Conservation (phyloP, 2,113 vertebrate species). For the Pseudopodoces humilis region DNA sequence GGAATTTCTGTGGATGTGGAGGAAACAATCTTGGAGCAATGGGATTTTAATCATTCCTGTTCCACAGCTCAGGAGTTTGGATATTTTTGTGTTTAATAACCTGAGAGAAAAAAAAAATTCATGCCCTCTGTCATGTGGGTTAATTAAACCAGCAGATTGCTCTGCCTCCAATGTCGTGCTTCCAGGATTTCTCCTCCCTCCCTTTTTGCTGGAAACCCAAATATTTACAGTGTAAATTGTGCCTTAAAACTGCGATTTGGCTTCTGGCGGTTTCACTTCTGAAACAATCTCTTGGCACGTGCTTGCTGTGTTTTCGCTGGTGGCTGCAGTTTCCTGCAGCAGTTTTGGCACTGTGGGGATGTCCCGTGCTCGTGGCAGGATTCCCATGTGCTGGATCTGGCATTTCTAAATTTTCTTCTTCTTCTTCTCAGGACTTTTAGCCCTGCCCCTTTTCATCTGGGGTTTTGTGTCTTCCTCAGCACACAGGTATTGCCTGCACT, state of each 20-base stretch:
- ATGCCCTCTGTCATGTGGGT: neutral
- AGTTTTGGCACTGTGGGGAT: neutral
- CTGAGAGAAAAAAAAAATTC: neutral
- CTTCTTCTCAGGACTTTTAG: neutral
- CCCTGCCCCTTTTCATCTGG: neutral
- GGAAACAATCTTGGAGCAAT: neutral
- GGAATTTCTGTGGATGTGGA: neutral
- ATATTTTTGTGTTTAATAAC: neutral
- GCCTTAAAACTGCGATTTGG: neutral
- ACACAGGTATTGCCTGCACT: accelerated
- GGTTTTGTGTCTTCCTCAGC: neutral
- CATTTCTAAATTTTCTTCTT: neutral
- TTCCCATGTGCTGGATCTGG: neutral
- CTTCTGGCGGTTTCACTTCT: neutral
- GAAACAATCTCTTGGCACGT: neutral
- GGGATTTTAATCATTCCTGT: neutral
- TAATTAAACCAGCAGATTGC: neutral
- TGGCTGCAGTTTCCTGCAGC: neutral
- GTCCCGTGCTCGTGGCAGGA: neutral
- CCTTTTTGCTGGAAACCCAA: neutral
- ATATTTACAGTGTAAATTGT: slow-evolving; percentile 5
- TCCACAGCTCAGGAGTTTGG: neutral
- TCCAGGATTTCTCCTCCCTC: neutral
- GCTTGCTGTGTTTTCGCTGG: neutral
- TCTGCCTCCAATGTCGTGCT: neutral